These are phyloP conservation scores for Metallyticus violacea DNA, from an alignment of 2,888 invertebrate genomes.

Conservation along the genomic window DNA sequence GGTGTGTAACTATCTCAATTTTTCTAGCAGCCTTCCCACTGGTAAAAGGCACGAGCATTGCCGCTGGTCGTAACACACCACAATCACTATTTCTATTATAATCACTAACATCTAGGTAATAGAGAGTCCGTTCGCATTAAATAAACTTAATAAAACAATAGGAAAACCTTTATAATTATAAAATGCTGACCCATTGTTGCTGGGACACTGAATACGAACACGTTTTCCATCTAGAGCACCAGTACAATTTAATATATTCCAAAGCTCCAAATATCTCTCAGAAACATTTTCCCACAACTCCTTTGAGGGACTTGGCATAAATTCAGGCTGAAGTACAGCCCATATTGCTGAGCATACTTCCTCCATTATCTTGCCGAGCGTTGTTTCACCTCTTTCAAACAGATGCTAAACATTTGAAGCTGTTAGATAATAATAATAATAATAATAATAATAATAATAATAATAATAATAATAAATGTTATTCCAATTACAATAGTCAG, in stretches of 20 bases:
- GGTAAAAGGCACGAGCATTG: too few relatives aligned
- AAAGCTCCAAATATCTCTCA: background rate
- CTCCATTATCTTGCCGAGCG: background rate
- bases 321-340: background rate
- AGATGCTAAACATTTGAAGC: background rate
- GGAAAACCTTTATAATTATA: background rate
- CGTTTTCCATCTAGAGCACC: conserved; percentile 3
- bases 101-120: conserved; percentile 5
- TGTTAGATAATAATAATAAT: background rate
- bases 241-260: conserved; percentile 7
- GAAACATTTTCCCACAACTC: background rate
- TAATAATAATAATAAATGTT: too few relatives aligned
- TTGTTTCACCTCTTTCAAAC: background rate
- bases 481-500: background rate
- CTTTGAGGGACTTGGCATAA: background rate
- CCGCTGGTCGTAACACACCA: too few relatives aligned
- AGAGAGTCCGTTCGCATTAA: conserved; percentile 1
- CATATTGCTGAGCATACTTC: background rate
- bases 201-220: background rate
- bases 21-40: too few relatives aligned
- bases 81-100: background rate
- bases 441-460: too few relatives aligned
- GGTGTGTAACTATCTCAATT: too few relatives aligned
- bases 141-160: background rate
- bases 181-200: too few relatives aligned